Evolutionary conservation across 2,113 vertebrate genomes (phyloP).

Genomic region (Aptenodytes forsteri): DNA sequence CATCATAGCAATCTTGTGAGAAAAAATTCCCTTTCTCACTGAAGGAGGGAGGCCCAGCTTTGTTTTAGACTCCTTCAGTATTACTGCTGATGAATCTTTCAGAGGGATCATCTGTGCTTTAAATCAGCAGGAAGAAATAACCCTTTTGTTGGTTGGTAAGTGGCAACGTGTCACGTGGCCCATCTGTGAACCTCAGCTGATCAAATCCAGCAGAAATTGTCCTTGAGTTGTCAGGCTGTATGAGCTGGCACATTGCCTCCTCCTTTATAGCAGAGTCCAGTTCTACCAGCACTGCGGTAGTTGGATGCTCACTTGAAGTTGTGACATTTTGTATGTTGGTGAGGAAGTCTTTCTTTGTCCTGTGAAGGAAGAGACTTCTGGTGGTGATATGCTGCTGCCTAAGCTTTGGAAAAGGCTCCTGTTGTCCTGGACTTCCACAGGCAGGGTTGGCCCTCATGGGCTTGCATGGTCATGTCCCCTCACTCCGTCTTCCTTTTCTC

Average conservation of each 20-base stretch:
- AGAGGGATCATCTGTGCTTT: not conserved
- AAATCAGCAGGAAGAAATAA: not conserved
- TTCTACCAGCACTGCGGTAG: not conserved
- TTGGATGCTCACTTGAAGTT: not conserved
- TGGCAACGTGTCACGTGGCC: not conserved
- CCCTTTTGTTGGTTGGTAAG: not conserved
- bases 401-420: not conserved
- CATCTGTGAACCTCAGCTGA: conserved; percentile 3
- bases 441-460: not conserved
- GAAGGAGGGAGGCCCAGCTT: not conserved
- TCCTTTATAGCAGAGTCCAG: not conserved
- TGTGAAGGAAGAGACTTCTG: not conserved
- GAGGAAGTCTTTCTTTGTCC: not conserved
- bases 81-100: not conserved
- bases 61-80: not conserved
- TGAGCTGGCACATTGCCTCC: not conserved
- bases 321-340: not conserved
- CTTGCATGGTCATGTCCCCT: not conserved
- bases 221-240: conserved; percentile 24
- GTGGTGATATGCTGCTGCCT: not conserved
- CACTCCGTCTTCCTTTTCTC: not conserved
- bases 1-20: not conserved
- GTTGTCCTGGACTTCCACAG: not conserved
- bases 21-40: not conserved
- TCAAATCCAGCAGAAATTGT: conserved; percentile 3